Base-by-base conservation (phyloP, 2,797 vertebrate species). In the Knipowitschia caucasica region DNA sequence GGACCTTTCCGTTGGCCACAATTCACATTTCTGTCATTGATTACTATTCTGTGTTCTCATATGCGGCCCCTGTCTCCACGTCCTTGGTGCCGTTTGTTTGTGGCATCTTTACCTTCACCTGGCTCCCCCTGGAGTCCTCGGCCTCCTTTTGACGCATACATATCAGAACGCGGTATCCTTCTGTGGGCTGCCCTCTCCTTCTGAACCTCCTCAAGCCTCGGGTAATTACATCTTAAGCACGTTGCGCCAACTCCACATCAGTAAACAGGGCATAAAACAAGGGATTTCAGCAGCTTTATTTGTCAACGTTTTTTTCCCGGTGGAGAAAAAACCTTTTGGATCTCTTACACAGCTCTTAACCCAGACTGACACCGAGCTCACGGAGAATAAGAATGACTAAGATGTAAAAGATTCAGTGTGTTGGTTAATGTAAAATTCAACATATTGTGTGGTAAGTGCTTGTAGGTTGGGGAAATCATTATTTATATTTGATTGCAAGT, bases 51-150 rank as follows among this genome's bases (percentile, higher is more conserved):
- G 5, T 53, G 40, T 35, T 25, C 36, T n/a, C 31, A 24, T 38
- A 31, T 8, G 36, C 4, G 27, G 38, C 11, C 8, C 21, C 24
- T 27, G 11, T 50, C 17, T 36, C 38, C 8, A 26, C 43, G 21
- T 20, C 29, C n/a, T 43, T 12, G 21, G 26, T 39, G 21, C 17
- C 43, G 47, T 36, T 30, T 63, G 44, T 63, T 50, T 57, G 40
- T 71, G 50, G 44, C 39, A 38, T 64, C 64, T 71, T 60, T 56
- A 50, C 34, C 62, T 72, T 70, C 57, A 47, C 55, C 52, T 56
- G 39, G 18, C 4, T 57, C 56, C 53, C 39, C 50, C 44, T n/a
- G 45, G 36, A 35, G 54, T 62, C 58, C 50, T 74, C 73, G 40
- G 24, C 9, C 34, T 25, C 11, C 65, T 68, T 59, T 31, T 18